Conservation (phyloP, 2,888 invertebrate species). For the Diachrysia chrysitis region DNA sequence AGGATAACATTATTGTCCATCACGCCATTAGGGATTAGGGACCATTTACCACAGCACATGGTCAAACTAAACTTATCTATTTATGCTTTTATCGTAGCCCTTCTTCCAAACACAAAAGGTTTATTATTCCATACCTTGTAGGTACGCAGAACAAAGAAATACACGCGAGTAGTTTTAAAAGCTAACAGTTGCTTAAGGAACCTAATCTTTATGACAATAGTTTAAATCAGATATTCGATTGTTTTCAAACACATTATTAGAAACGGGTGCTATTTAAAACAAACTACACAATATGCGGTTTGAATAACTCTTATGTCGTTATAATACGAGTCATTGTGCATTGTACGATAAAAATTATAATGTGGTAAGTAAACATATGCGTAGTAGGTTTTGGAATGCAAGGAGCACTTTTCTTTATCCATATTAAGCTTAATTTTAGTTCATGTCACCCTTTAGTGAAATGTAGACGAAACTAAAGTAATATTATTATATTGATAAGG, state of each 20-base stretch:
- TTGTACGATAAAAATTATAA: not conserved
- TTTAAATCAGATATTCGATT: not conserved
- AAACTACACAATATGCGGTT: not conserved
- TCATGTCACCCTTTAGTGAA: constrained; percentile 16
- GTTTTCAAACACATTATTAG: not conserved
- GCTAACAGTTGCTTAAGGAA: not conserved
- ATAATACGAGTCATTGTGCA: constrained; percentile 3
- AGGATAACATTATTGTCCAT: constrained; percentile 45
- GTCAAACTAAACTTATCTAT: not conserved
- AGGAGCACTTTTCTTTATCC: constrained; percentile 70
- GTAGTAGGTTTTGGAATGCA: constrained; percentile 65
- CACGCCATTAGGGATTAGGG: constrained; percentile 49
- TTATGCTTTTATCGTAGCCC: not conserved
- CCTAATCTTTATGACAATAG: not conserved
- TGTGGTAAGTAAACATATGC: constrained; percentile 57
- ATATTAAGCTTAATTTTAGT: constrained; percentile 32
- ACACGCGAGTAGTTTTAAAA: not conserved
- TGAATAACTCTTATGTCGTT: not conserved
- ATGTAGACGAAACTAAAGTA: constrained; percentile 12
- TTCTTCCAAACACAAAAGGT: not conserved
- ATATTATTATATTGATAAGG: not conserved
- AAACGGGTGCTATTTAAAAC: not conserved
- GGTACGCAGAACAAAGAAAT: not conserved
- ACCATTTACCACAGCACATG: constrained; percentile 19
- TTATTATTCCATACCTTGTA: not conserved